Conservation (phyloP, 2,113 vertebrate species). For the Ctenodactylus gundi region DNA sequence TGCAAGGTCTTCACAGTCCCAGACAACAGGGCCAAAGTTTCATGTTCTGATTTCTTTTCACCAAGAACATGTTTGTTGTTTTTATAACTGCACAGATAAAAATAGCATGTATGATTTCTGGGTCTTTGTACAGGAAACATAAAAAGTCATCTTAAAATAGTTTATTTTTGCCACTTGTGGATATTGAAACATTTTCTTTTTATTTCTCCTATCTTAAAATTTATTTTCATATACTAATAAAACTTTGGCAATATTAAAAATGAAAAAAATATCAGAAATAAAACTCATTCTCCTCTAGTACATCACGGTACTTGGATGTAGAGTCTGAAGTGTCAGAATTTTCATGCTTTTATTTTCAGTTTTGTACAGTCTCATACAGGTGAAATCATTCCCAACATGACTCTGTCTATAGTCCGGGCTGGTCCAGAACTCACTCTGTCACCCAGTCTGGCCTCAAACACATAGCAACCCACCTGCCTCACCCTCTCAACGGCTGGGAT, state of each 20-base stretch:
- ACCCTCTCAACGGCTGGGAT: too few relatives aligned
- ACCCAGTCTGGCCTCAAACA: too few relatives aligned
- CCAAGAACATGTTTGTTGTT: slow-evolving; percentile 32
- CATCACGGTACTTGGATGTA: accelerated
- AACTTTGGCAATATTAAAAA: neutral
- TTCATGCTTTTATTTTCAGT: neutral
- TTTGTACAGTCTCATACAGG: neutral
- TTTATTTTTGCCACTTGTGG: neutral
- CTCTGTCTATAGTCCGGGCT: too few relatives aligned
- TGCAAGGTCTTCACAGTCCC: neutral
- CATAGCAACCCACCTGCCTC: too few relatives aligned
- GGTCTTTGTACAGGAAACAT: neutral
- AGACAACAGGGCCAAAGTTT: slow-evolving; percentile 36
- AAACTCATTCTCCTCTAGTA: neutral
- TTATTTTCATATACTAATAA: neutral
- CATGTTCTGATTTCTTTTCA: slow-evolving; percentile 35
- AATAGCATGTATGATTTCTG: neutral
- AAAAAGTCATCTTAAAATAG: neutral
- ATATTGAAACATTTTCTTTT: neutral
- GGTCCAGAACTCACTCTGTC: too few relatives aligned
- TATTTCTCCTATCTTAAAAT: neutral
- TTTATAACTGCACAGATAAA: neutral
- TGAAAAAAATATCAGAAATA: neutral
- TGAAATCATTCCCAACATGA: neutral
- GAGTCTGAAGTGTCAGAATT: too few relatives aligned